A percentile compares a stretch with the other conserved stretches of the same genome.
Conservation (phyloP, 2,797 vertebrate species). For the Myiotriccus ornatus region DNA sequence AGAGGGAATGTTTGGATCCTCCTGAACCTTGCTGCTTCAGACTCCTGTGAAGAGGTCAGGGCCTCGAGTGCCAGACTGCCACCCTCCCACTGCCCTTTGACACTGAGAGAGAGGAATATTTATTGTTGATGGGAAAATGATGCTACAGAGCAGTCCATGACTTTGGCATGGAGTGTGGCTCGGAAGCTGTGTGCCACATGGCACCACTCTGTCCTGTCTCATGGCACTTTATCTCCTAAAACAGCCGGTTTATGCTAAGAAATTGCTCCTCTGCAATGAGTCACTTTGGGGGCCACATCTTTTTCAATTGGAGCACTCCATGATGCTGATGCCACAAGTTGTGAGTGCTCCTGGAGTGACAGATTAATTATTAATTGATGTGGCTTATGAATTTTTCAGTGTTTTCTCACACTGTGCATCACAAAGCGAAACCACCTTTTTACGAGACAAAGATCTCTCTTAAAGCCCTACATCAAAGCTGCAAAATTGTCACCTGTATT, state of each 20-base stretch:
- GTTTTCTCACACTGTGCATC: conserved; percentile 69
- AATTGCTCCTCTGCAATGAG: conserved; percentile 17
- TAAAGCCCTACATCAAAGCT: conserved; percentile 62
- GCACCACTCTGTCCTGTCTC: background rate
- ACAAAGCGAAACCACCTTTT: conserved; percentile 64
- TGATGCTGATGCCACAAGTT: conserved; percentile 30
- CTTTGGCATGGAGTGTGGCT: background rate
- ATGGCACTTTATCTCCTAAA: background rate
- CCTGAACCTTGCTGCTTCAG: background rate
- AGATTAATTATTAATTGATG: conserved; percentile 84
- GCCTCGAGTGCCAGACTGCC: background rate
- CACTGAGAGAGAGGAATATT: background rate
- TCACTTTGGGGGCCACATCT: background rate
- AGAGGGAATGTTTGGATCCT: background rate
- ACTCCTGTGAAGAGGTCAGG: accelerated
- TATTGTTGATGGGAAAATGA: background rate
- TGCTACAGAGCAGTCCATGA: background rate
- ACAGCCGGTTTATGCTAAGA: conserved; percentile 28
- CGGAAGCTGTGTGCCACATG: background rate
- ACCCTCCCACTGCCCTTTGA: background rate
- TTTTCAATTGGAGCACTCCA: background rate
- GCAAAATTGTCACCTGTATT: conserved; percentile 39
- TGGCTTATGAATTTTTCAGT: conserved; percentile 76
- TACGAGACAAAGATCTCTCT: conserved; percentile 19
- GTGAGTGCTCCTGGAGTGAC: conserved; percentile 56